Conservation (phyloP, 2,888 invertebrate species). For the Microctonus brassicae region DNA sequence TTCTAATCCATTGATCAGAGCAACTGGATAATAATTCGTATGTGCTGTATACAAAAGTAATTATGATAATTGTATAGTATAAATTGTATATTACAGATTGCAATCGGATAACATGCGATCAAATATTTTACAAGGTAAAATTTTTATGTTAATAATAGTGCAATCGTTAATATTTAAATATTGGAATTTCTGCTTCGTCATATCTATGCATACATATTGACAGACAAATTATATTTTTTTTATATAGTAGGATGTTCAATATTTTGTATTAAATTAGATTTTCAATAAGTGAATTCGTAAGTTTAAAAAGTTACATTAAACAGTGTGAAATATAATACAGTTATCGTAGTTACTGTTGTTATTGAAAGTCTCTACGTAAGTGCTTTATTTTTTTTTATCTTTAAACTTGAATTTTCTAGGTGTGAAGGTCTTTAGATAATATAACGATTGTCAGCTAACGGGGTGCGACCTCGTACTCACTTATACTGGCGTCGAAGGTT, state of each 20-base stretch:
- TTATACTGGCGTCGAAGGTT: constrained; percentile 2
- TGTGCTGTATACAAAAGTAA: neutral
- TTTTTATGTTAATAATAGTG: neutral
- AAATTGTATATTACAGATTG: neutral
- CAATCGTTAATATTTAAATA: neutral
- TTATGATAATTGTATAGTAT: neutral
- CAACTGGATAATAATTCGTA: neutral
- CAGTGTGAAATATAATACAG: neutral
- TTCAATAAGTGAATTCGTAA: neutral
- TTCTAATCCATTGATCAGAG: neutral
- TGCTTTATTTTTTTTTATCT: neutral
- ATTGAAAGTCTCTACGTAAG: neutral
- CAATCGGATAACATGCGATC: neutral
- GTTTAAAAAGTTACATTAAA: too few relatives aligned
- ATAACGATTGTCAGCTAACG: constrained; percentile 39
- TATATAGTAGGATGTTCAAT: neutral
- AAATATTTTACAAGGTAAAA: neutral
- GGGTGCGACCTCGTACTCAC: constrained; percentile 39
- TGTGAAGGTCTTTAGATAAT: constrained; percentile 15
- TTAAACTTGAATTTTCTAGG: constrained; percentile 23
- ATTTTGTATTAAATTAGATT: neutral
- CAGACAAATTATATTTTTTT: too few relatives aligned
- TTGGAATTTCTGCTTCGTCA: too few relatives aligned
- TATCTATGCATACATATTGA: too few relatives aligned
- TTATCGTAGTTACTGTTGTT: neutral